Percentiles rank a stretch among this genome's conserved stretches.
phyloP scores from a whole-genome alignment of 2,113 vertebrate species.

The Sclerurus mexicanus region DNA sequence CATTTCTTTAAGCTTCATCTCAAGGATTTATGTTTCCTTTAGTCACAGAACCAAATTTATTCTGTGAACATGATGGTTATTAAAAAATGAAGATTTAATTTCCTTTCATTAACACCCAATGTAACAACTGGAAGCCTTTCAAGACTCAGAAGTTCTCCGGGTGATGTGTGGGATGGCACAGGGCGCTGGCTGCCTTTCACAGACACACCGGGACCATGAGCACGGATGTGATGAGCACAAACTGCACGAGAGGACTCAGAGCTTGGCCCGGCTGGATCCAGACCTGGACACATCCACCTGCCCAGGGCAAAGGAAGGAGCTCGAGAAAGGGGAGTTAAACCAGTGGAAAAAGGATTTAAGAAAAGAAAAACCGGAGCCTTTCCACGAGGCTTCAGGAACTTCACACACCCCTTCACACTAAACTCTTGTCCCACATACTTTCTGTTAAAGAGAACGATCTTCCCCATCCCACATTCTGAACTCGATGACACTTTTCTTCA shows the following conservation, averaged over 20 bases:
- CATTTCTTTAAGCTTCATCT: background rate
- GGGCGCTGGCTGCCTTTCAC: background rate
- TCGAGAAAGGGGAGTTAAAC: background rate
- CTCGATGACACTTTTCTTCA: accelerated
- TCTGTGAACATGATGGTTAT: too few species aligned
- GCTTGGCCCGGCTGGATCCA: background rate
- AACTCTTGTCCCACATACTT: background rate
- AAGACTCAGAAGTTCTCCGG: background rate
- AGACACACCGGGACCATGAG: accelerated
- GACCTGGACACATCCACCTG: accelerated
- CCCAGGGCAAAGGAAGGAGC: background rate
- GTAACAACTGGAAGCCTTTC: background rate
- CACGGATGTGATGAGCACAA: accelerated
- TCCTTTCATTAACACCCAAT: too few species aligned
- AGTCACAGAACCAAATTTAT: background rate
- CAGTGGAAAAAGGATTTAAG: background rate
- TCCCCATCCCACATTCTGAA: background rate
- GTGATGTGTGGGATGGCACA: background rate
- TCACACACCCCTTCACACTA: accelerated
- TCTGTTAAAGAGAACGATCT: background rate
- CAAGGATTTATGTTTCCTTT: background rate
- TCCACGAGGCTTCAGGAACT: background rate
- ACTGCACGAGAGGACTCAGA: accelerated
- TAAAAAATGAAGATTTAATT: background rate
- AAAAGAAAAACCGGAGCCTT: background rate